Base-by-base conservation (phyloP, 2,113 vertebrate genomes). In the Anarhynchus alexandrinus region DNA sequence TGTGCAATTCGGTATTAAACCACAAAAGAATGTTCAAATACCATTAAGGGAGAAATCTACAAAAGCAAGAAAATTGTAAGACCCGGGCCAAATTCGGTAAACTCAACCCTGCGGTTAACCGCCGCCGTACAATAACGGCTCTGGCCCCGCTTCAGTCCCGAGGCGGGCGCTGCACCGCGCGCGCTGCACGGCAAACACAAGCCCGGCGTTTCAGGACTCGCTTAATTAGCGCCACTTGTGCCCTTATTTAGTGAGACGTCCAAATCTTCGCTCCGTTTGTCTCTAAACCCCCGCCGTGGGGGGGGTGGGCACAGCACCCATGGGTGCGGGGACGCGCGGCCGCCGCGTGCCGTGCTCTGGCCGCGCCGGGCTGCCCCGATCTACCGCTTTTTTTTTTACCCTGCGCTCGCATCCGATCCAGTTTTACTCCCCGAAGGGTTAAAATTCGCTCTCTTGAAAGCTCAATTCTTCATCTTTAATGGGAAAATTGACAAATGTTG, bases 1-100 rank as follows among this genome's bases (percentile, higher is more conserved):
- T 38, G 52, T 14, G 55, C 70, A 57, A 42, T 81, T 88, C 29
- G 38, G 55, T 81, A 45, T 90, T 83, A 94, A 95, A 70, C 94
- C 87, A 90, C 91, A 92, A 76, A 96, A 88, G 66, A 96, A 76
- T 26, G 79, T 83, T 82, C 93, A 93, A 89, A 96, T 82, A n/a
- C 70, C 95, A 49, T 49, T 34, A 87, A 72, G 92, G 95, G 87
- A 92, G 84, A 65, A 93, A 98, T 54, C 79, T 94, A 69, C 52
- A 91, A 90, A 96, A 94, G 69, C 59, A 88, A 87, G 86, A 59
- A 74, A 55, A 89, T 49, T 61, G 36, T 72, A 59, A 90, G 58
- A 59, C 62, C 62, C 64, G 88, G 55, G 66, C 62, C 64, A 40
- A 27, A 54, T 22, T 18, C 14, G 0, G 13, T 2, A 29, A 23